phyloP scores from a whole-genome alignment of 1,140 invertebrate species.

The Helicoverpa armigera region DNA sequence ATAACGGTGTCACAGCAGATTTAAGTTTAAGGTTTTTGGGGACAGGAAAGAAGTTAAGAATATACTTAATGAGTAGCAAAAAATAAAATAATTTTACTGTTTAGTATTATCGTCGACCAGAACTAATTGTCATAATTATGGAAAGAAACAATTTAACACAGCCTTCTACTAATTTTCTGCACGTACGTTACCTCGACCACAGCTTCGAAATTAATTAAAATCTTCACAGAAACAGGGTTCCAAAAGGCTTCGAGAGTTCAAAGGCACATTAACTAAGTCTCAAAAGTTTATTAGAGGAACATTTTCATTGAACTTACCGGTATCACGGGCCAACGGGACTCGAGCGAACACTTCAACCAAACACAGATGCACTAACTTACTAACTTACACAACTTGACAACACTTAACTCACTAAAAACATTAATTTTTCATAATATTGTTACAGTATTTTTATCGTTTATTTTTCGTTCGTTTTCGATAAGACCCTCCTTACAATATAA shows the following conservation, averaged over 20 bases:
- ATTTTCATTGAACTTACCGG: conserved; percentile 48
- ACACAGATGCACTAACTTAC: conserved; percentile 63
- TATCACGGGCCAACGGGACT: conserved; percentile 78
- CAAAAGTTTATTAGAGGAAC: conserved; percentile 36
- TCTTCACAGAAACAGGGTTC: conserved; percentile 8
- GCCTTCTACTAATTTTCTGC: neutral
- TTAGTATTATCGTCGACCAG: neutral
- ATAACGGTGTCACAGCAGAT: no score
- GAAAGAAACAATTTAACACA: neutral
- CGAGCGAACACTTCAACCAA: conserved; percentile 53
- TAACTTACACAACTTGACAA: conserved; percentile 55
- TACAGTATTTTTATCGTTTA: conserved; percentile 66
- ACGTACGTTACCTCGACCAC: neutral
- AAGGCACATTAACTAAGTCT: neutral
- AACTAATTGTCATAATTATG: no score
- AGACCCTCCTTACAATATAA: conserved; percentile 44
- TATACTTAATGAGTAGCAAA: no score
- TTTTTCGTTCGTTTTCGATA: conserved; percentile 72
- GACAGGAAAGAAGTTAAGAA: no score
- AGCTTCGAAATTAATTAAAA: neutral
- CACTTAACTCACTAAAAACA: conserved; percentile 60
- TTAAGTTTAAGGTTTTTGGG: no score
- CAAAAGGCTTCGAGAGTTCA: no score
- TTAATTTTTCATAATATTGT: conserved; percentile 59
- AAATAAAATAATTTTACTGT: neutral